phyloP scores from a whole-genome alignment of 2,113 vertebrate species.

The Cephalopholis sonnerati region DNA sequence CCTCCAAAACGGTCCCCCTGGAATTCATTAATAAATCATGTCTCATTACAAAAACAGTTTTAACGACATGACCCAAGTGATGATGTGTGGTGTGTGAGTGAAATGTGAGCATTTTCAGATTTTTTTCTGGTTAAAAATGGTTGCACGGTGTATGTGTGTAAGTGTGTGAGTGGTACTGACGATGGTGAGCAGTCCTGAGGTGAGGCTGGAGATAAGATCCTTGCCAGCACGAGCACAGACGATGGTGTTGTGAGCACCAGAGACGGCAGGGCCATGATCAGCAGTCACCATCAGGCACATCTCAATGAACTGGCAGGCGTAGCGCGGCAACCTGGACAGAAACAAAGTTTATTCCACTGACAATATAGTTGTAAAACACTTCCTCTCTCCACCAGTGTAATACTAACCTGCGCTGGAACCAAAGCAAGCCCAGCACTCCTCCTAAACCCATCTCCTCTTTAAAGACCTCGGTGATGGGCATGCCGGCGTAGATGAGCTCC shows the following conservation, averaged over 20 bases:
- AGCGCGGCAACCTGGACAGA: conserved; percentile 90
- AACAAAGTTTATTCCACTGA: background rate
- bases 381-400: background rate
- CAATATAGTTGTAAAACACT: background rate
- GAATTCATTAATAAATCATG: background rate
- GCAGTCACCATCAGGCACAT: conserved; percentile 99
- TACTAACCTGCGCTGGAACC: conserved; percentile 95
- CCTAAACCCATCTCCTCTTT: conserved; percentile 98
- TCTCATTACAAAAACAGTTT: conserved; percentile 2
- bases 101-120: no score
- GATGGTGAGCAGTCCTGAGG: conserved; percentile 97
- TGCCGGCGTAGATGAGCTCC: conserved; percentile 97
- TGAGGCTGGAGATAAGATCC: conserved; percentile 97
- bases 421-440: conserved; percentile 95
- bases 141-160: background rate
- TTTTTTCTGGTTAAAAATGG: background rate
- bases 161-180: conserved; percentile 81
- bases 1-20: conserved; percentile 98
- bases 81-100: no score
- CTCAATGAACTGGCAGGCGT: conserved; percentile 97
- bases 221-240: conserved; percentile 97
- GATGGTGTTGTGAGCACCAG: conserved; percentile 98
- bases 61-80: background rate
- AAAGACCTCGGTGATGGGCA: conserved; percentile 98
- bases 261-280: conserved; percentile 96